Percentiles rank a stretch among this genome's conserved stretches.
These are phyloP conservation scores for Aptenodytes patagonicus DNA, from an alignment of 2,113 vertebrate genomes.

Conservation along the genomic window DNA sequence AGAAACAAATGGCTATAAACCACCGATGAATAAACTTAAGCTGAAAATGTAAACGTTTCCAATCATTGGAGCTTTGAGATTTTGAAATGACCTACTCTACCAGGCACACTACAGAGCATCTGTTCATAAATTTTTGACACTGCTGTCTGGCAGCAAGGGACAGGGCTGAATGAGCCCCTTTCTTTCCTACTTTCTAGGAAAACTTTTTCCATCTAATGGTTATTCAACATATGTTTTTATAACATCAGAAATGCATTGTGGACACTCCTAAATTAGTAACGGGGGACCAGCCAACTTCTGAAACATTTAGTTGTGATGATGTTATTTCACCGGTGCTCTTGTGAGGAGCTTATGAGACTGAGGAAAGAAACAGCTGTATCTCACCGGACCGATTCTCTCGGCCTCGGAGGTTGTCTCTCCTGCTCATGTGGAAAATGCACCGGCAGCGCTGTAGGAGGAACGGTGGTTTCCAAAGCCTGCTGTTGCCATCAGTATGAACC, in stretches of 20 bases:
- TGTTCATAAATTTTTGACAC: slow-evolving; percentile 24
- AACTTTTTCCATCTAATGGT: not conserved
- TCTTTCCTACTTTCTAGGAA: slow-evolving; percentile 43
- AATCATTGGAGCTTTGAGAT: not conserved
- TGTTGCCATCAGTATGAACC: not conserved
- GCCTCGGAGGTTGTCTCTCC: not conserved
- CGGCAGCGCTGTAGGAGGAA: not conserved
- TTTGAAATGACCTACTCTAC: not conserved
- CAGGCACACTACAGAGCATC: slow-evolving; percentile 8
- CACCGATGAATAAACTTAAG: not conserved
- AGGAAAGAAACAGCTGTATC: not conserved
- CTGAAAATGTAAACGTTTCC: slow-evolving; percentile 13
- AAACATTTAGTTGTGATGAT: not conserved
- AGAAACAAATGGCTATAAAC: not conserved
- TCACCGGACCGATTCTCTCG: not conserved
- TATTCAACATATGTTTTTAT: not conserved
- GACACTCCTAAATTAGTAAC: not conserved
- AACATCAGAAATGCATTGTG: not conserved
- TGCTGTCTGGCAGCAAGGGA: not conserved
- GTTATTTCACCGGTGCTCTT: not conserved
- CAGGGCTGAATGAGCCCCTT: slow-evolving; percentile 28
- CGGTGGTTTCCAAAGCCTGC: not conserved
- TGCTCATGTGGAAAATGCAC: not conserved
- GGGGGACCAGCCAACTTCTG: not conserved
- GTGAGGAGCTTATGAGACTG: not conserved